phyloP scores from a whole-genome alignment of 2,888 invertebrate genomes.

The Napeogenes sylphis region DNA sequence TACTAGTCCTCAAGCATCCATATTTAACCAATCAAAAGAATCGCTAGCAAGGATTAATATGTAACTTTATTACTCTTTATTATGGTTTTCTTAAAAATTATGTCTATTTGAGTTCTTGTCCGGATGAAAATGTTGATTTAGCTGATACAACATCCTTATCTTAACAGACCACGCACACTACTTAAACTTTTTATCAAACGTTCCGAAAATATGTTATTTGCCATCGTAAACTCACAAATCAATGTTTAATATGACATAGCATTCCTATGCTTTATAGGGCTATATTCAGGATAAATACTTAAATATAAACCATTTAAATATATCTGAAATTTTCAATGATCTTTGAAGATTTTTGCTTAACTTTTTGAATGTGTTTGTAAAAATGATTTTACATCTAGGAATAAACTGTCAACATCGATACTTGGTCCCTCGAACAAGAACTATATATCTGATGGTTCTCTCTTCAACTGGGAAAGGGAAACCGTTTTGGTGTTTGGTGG shows the following conservation, averaged over 20 bases:
- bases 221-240: background rate
- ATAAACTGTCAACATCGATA: conserved; percentile 64
- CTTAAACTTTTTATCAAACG: background rate
- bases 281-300: too few relatives aligned
- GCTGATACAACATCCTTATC: background rate
- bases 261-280: too few relatives aligned
- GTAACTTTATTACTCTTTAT: conserved; percentile 39
- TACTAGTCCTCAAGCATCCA: conserved; percentile 56
- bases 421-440: conserved; percentile 69
- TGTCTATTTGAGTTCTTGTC: too few relatives aligned
- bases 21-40: conserved; percentile 70
- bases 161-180: background rate
- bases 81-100: too few relatives aligned
- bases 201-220: background rate
- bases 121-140: background rate
- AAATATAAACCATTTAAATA: too few relatives aligned
- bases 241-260: background rate
- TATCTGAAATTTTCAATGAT: too few relatives aligned
- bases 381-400: conserved; percentile 42
- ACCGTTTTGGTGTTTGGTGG: conserved; percentile 83
- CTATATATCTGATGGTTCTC: conserved; percentile 69
- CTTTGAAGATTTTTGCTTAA: too few relatives aligned
- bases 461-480: conserved; percentile 78
- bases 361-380: too few relatives aligned
- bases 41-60: conserved; percentile 58